Percentiles rank a stretch among this genome's conserved stretches.
These are phyloP conservation scores for Thera britannica DNA, from an alignment of 2,888 invertebrate genomes.

Conservation along the genomic window DNA sequence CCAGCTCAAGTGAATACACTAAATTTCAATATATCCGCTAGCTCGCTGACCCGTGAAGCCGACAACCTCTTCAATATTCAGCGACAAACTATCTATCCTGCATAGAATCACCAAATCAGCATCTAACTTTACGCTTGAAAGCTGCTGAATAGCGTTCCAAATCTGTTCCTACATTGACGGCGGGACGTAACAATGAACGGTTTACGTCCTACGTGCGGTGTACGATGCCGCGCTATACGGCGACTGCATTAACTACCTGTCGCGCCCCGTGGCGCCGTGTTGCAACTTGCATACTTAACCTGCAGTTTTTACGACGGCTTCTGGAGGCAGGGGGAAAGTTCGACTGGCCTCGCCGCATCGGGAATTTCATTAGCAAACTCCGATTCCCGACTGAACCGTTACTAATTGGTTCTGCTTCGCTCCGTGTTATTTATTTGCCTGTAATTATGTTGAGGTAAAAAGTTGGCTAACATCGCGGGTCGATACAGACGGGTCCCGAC, in stretches of 20 bases:
- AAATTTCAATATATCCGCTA: conserved; percentile 6
- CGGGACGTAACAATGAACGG: conserved; percentile 31
- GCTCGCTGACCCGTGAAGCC: conserved; percentile 4
- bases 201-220: conserved; percentile 29
- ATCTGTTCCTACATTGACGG: conserved; percentile 23
- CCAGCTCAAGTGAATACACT: background rate
- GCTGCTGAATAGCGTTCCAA: conserved; percentile 30
- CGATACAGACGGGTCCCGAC: conserved; percentile 19
- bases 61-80: conserved; percentile 25
- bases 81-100: conserved; percentile 29
- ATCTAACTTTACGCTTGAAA: conserved; percentile 33
- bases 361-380: conserved; percentile 67
- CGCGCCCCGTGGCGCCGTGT: background rate
- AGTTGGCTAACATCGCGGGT: conserved; percentile 32
- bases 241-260: conserved; percentile 15
- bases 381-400: conserved; percentile 55
- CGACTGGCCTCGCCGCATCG: conserved; percentile 40
- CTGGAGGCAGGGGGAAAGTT: conserved; percentile 20
- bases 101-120: conserved; percentile 29
- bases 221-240: conserved; percentile 25
- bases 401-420: conserved; percentile 60
- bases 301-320: conserved; percentile 20
- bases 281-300: conserved; percentile 24
- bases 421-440: conserved; percentile 60
- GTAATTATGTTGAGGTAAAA: conserved; percentile 50